Conservation (phyloP, 2,888 invertebrate genomes). For the Allophyes oxyacanthae region DNA sequence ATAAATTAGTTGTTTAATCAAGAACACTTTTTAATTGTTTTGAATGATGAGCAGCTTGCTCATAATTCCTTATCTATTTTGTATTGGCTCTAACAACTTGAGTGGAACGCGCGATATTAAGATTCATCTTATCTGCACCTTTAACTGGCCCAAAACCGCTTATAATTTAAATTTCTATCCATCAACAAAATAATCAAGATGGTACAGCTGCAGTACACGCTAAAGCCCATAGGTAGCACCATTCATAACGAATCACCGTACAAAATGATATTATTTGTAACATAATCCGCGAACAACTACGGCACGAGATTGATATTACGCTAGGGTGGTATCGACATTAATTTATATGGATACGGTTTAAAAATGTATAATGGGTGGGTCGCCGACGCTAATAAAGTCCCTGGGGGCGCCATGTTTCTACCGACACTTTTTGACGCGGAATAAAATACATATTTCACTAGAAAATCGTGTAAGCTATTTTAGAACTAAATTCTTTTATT, state of each 20-base stretch:
- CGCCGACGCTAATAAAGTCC: constrained; percentile 85
- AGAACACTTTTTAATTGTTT: no score
- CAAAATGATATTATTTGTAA: constrained; percentile 89
- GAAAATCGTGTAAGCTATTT: constrained; percentile 47
- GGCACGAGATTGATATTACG: constrained; percentile 86
- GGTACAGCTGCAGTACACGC: constrained; percentile 37
- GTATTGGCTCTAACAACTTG: no score
- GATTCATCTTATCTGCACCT: no score
- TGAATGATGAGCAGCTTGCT: no score
- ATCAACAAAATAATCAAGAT: constrained; percentile 64
- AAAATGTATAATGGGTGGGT: constrained; percentile 88
- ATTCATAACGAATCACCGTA: constrained; percentile 89
- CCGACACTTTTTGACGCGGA: constrained; percentile 69
- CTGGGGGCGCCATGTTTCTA: constrained; percentile 70
- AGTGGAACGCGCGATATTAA: no score
- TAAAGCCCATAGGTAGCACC: constrained; percentile 76
- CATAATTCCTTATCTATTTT: no score
- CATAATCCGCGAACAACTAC: constrained; percentile 88
- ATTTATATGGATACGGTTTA: constrained; percentile 89
- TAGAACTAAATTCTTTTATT: constrained; percentile 42
- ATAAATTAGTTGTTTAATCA: no score
- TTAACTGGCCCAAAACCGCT: no score
- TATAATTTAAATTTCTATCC: no score
- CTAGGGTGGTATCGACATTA: constrained; percentile 88
- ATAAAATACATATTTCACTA: constrained; percentile 64